phyloP scores from a whole-genome alignment of 2,888 invertebrate genomes.

The Drosophila dives region DNA sequence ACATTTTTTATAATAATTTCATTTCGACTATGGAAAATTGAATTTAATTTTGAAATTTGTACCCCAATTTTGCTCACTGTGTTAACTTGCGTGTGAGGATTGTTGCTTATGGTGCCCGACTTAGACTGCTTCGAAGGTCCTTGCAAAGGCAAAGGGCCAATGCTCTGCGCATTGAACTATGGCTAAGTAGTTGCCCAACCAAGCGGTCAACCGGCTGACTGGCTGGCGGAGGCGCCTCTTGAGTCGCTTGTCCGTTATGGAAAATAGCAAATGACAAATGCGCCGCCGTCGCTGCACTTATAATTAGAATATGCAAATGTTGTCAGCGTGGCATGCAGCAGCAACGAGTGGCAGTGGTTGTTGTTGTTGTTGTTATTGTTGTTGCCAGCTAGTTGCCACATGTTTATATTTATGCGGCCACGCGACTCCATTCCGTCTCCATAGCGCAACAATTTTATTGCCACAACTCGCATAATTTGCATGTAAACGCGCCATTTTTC shows the following conservation, averaged over 20 bases:
- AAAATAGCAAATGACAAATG: conserved; percentile 76
- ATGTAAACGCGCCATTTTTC: conserved; percentile 82
- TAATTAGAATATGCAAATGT: conserved; percentile 80
- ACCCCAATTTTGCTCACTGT: not conserved
- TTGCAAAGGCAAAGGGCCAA: conserved; percentile 83
- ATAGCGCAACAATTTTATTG: conserved; percentile 66
- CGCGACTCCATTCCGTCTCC: conserved; percentile 32
- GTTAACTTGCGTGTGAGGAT: conserved; percentile 11
- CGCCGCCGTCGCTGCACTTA: conserved; percentile 60
- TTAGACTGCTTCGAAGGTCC: conserved; percentile 70
- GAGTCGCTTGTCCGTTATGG: conserved; percentile 70
- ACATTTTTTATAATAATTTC: not conserved
- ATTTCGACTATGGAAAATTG: not conserved
- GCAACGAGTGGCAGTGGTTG: conserved; percentile 11
- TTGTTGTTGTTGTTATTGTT: not conserved
- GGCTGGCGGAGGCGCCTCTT: conserved; percentile 34
- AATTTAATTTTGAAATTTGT: not conserved
- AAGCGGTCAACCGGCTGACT: conserved; percentile 5
- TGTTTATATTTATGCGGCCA: conserved; percentile 79
- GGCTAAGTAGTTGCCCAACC: conserved; percentile 58
- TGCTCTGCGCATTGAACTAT: conserved; percentile 81
- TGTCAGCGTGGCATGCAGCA: conserved; percentile 65
- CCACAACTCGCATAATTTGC: conserved; percentile 79
- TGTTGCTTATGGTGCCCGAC: conserved; percentile 24
- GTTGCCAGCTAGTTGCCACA: conserved; percentile 60